phyloP scores from a whole-genome alignment of 2,888 invertebrate species.

The Dioctria linearis region DNA sequence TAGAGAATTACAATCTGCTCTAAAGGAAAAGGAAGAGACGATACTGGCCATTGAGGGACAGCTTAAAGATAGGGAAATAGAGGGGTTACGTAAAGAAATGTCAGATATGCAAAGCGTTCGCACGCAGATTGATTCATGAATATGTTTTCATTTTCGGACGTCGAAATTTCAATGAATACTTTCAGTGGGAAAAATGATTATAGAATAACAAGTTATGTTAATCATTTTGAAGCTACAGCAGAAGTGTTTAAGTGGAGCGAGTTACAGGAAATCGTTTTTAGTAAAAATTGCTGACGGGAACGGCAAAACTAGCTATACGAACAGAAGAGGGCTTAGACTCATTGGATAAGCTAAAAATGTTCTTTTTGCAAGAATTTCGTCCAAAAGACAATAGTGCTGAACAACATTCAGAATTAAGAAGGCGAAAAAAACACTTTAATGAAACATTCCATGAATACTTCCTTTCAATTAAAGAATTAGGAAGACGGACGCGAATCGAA shows the following conservation, averaged over 20 bases:
- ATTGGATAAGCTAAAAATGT: neutral
- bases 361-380: neutral
- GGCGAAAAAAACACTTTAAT: neutral
- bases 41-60: neutral
- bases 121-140: too few species aligned
- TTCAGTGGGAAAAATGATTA: neutral
- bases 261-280: neutral
- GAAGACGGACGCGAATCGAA: neutral
- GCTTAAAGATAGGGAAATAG: neutral
- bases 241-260: neutral
- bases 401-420: neutral
- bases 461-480: neutral
- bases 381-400: neutral
- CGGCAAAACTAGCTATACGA: neutral
- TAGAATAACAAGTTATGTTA: neutral
- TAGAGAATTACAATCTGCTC: neutral
- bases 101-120: too few species aligned
- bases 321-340: neutral
- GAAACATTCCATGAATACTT: neutral
- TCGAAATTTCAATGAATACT: neutral
- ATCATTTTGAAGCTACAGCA: neutral
- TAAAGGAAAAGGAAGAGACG: neutral
- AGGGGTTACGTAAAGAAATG: neutral
- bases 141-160: neutral
- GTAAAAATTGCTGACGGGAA: neutral